phyloP scores from a whole-genome alignment of 2,113 vertebrate genomes.

The Myotis lucifugus region DNA sequence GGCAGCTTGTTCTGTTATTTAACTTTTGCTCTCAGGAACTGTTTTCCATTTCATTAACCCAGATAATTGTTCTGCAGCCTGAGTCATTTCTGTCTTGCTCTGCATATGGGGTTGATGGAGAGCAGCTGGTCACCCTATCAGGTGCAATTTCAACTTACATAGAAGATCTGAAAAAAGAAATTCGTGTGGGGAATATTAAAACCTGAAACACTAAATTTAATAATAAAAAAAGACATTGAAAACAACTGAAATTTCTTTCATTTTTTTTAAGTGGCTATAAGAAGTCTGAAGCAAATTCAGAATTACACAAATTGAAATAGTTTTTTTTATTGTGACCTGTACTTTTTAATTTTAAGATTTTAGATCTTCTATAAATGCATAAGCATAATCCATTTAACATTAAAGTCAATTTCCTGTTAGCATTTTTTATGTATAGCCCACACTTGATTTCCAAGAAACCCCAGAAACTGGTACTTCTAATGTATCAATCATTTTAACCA shows the following conservation, averaged over 20 bases:
- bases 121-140: not conserved
- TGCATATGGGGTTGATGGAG: not conserved
- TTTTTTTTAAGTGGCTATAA: not conserved
- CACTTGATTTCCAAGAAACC: not conserved
- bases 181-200: not conserved
- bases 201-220: not conserved
- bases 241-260: slow-evolving; percentile 36
- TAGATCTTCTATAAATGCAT: slow-evolving; percentile 4
- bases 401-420: not conserved
- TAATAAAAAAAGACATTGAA: not conserved
- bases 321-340: not conserved
- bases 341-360: slow-evolving; percentile 22
- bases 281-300: slow-evolving; percentile 26
- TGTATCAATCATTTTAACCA: not conserved
- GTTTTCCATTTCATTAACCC: slow-evolving; percentile 57
- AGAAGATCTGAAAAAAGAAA: not conserved
- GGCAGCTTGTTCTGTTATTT: not conserved
- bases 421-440: not conserved
- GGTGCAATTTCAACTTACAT: not conserved
- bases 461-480: not conserved
- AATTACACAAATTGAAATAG: not conserved
- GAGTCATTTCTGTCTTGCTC: not conserved
- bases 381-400: slow-evolving; percentile 1
- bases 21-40: slow-evolving; percentile 30
- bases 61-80: slow-evolving; percentile 14